Conservation (phyloP, 2,888 invertebrate genomes). For the Ephialtes manifestator region DNA sequence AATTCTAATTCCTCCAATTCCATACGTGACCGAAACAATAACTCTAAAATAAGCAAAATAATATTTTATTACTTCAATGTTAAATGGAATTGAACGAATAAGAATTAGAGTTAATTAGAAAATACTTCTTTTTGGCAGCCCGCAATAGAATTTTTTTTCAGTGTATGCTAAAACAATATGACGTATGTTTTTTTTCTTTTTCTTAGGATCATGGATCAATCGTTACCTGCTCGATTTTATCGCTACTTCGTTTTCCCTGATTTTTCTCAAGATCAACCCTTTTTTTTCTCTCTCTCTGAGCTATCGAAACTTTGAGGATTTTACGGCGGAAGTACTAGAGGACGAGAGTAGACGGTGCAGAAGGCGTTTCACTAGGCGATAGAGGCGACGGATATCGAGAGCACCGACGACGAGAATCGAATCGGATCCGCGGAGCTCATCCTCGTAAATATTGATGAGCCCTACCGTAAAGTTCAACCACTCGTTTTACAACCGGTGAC, state of each 20-base stretch:
- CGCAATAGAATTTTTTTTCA: too few relatives aligned
- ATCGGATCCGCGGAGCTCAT: slow-evolving; percentile 75
- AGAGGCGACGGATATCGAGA: slow-evolving; percentile 61
- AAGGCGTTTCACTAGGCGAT: slow-evolving; percentile 67
- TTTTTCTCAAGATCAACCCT: slow-evolving; percentile 9
- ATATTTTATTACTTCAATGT: too few relatives aligned
- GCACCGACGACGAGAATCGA: slow-evolving; percentile 69
- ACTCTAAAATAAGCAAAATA: too few relatives aligned
- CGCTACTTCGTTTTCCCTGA: slow-evolving; percentile 3
- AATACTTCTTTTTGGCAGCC: too few relatives aligned
- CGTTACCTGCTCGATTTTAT: slow-evolving; percentile 25
- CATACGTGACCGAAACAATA: too few relatives aligned
- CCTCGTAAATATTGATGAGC: slow-evolving; percentile 77
- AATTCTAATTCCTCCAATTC: too few relatives aligned
- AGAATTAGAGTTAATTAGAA: too few relatives aligned
- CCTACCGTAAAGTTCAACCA: slow-evolving; percentile 76
- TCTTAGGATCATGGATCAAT: slow-evolving; percentile 51
- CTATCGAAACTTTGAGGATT: slow-evolving; percentile 69
- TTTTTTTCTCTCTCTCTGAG: slow-evolving; percentile 29
- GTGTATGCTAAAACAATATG: neutral
- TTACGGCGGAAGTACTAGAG: slow-evolving; percentile 68
- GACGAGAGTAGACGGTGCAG: slow-evolving; percentile 54
- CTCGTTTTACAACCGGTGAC: slow-evolving; percentile 74
- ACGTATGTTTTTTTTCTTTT: slow-evolving; percentile 22
- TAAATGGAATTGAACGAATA: too few relatives aligned